Conservation (phyloP, 1,140 invertebrate genomes). For the Thrips palmi region DNA sequence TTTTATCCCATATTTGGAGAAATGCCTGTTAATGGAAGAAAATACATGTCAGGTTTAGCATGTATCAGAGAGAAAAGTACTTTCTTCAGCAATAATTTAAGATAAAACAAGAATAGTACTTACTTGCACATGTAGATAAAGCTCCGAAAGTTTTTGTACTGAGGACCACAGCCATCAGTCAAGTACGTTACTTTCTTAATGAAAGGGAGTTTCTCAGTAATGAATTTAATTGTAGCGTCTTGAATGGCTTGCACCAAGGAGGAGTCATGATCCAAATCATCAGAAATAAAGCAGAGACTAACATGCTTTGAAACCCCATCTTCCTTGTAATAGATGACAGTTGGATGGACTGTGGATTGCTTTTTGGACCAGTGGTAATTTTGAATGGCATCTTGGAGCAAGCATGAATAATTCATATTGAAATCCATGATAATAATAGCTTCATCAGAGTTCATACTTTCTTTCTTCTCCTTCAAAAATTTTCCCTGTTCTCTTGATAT, state of each 20-base stretch:
- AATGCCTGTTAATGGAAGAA: conserved; percentile 19
- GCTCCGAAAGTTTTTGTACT: conserved; percentile 22
- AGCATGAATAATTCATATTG: conserved; percentile 16
- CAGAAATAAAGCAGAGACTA: conserved; percentile 11
- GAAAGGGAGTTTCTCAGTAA: conserved; percentile 14
- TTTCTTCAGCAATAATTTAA: too few relatives aligned
- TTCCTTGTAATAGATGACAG: not conserved
- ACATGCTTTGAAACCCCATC: not conserved
- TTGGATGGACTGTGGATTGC: conserved; percentile 13
- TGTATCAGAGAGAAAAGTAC: too few relatives aligned
- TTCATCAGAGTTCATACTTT: not conserved
- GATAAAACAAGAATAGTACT: too few relatives aligned
- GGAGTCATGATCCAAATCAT: conserved; percentile 16
- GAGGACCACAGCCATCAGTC: conserved; percentile 18
- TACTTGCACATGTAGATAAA: conserved; percentile 19
- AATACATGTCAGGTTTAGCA: too few relatives aligned
- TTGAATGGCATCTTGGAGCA: conserved; percentile 16
- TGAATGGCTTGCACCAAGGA: conserved; percentile 15
- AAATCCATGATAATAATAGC: conserved; percentile 12
- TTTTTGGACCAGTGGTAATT: conserved; percentile 14
- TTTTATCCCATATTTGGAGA: conserved; percentile 14
- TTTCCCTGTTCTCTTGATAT: too few relatives aligned
- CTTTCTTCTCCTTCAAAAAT: too few relatives aligned
- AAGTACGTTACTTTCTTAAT: conserved; percentile 19
- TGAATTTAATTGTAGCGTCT: conserved; percentile 11